phyloP scores from a whole-genome alignment of 2,888 invertebrate species.

The Bellardia pandia region DNA sequence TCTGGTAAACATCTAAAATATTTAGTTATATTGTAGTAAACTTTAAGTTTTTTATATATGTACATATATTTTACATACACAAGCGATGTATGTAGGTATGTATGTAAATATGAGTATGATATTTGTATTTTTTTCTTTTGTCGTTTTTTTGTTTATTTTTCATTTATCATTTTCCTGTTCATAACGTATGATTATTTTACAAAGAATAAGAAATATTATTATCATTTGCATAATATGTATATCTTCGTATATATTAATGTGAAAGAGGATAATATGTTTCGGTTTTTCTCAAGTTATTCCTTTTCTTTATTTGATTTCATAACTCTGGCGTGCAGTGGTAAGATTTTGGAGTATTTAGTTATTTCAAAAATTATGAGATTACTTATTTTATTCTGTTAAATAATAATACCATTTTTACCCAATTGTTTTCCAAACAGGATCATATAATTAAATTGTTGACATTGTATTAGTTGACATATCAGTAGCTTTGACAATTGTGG shows the following conservation, averaged over 20 bases:
- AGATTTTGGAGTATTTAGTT: no score
- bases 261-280: neutral
- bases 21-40: neutral
- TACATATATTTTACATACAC: neutral
- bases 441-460: no score
- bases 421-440: no score
- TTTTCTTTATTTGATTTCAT: neutral
- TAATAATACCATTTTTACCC: no score
- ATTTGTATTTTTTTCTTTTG: neutral
- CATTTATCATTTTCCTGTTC: slow-evolving; percentile 39
- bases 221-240: slow-evolving; percentile 16
- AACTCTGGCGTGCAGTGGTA: no score
- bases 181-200: slow-evolving; percentile 33
- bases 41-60: slow-evolving; percentile 3
- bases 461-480: no score
- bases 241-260: neutral
- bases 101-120: neutral
- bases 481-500: no score
- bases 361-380: no score
- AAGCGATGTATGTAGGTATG: neutral
- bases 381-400: no score
- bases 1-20: slow-evolving; percentile 11
- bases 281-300: neutral
- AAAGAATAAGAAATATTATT: slow-evolving; percentile 3
- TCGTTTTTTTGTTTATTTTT: slow-evolving; percentile 17